phyloP scores from a whole-genome alignment of 2,797 vertebrate genomes.

The Pseudomugil tenellus region DNA sequence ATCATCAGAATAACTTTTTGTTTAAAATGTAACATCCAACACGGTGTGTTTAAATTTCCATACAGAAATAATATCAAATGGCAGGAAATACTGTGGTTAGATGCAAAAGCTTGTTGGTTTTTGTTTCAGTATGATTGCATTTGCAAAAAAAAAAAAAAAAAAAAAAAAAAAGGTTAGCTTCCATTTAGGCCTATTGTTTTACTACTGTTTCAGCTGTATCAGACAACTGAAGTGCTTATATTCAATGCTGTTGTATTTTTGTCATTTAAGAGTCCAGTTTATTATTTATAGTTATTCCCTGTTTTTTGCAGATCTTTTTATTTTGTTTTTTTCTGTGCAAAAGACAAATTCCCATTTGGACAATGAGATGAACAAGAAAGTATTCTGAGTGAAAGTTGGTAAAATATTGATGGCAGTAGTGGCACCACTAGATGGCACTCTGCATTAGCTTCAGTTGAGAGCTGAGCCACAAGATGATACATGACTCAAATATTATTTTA shows the following conservation, averaged over 20 bases:
- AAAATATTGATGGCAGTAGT: not conserved
- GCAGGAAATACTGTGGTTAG: conserved; percentile 50
- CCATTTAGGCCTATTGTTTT: not conserved
- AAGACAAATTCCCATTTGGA: not conserved
- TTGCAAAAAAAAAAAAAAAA: not conserved
- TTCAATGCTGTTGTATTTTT: not conserved
- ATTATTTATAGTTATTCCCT: not conserved
- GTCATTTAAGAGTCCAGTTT: not conserved
- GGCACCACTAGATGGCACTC: conserved; percentile 71
- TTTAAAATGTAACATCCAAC: not conserved
- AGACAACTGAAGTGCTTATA: not conserved
- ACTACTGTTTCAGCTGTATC: not conserved
- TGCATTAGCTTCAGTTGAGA: conserved; percentile 25
- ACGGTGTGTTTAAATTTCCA: conserved; percentile 4
- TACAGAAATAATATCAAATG: conserved; percentile 14
- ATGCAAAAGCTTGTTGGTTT: not conserved
- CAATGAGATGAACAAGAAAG: not conserved
- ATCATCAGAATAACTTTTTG: not conserved
- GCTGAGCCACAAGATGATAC: not conserved
- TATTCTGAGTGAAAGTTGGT: not conserved
- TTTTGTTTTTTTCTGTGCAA: not conserved
- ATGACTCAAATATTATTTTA: conserved; percentile 17
- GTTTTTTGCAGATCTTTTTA: not conserved
- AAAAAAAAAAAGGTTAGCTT: no score
- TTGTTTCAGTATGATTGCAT: conserved; percentile 46